Evolutionary conservation across 2,113 vertebrate genomes (phyloP), one percentile per base, ranked within the genome.

Genomic region (Herpailurus yagouaroundi): DNA sequence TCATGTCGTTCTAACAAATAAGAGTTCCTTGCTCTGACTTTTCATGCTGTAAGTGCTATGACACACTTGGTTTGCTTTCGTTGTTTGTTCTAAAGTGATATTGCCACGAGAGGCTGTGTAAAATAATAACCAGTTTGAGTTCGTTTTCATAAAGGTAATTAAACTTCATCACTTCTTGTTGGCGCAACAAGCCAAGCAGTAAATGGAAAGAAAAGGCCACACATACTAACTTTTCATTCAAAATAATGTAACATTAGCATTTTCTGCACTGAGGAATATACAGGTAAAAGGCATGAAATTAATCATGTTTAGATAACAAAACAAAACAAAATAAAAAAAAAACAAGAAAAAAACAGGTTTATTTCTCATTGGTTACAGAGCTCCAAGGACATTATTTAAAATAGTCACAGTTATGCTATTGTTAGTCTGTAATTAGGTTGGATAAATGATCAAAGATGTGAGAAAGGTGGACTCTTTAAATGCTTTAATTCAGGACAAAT

Each of bases 71-170:
- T 77, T 27, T 87, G 60, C 81, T 97, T 97, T 96, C 92, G 60
- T 50, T 87, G 18, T 93, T 98, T 90, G 64, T 85, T 97, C 97
- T 98, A 71, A 98, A 97, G 81, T 97, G 79, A 63, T 82, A 95
- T 95, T 94, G 68, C 10, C n/a, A 80, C 97, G 94, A 98, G 27
- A 19, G 29, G 4, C 96, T 77, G 87, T 81, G 33, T 45, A 97
- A 98, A 97, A 87, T 89, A 97, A 91, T 94, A 93, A 95, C 74
- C 71, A 7, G 91, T 98, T 33, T 64, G 93, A 89, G 88, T 98
- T 98, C 19, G 97, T 98, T 99, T 98, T 98, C 96, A 97, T 98
- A 95, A 98, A 99, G 97, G 82, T 95, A 98, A 98, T 98, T 97
- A 98, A 98, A 98, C 5, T 97, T 85, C 94, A 98, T 92, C 76